These are phyloP conservation scores for Allolobophora icterica DNA, from an alignment of 2,888 invertebrate genomes.

Conservation along the genomic window DNA sequence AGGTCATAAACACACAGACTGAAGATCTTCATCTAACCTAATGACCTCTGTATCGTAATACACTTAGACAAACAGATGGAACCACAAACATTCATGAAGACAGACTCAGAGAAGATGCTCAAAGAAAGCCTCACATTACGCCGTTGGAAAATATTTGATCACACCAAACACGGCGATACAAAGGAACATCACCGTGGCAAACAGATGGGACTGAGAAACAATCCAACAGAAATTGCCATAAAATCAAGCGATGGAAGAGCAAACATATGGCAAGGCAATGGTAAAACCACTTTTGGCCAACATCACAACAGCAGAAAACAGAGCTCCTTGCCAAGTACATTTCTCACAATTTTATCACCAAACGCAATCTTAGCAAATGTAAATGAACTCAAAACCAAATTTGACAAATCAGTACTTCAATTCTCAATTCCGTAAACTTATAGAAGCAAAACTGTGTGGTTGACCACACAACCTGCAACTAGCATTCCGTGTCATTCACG, in stretches of 20 bases:
- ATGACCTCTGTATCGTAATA: not conserved
- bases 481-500: not conserved
- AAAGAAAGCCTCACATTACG: not conserved
- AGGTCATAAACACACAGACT: not conserved
- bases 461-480: not conserved
- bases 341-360: not conserved
- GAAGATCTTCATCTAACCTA: not conserved
- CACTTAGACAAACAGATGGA: not conserved
- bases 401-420: not conserved
- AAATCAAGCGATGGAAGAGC: not conserved
- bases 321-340: not conserved
- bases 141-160: not conserved
- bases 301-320: not conserved
- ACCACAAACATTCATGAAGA: not conserved
- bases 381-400: not conserved
- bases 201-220: not conserved
- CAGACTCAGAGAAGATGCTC: not conserved
- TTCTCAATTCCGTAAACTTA: not conserved
- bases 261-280: constrained; percentile 9
- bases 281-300: not conserved
- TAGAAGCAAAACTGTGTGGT: not conserved
- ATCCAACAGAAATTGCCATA: not conserved
- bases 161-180: no score
- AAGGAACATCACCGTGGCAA: not conserved
- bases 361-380: not conserved